Evolutionary conservation across 2,888 invertebrate genomes (phyloP).

Genomic region (Dryadula phaetusa): DNA sequence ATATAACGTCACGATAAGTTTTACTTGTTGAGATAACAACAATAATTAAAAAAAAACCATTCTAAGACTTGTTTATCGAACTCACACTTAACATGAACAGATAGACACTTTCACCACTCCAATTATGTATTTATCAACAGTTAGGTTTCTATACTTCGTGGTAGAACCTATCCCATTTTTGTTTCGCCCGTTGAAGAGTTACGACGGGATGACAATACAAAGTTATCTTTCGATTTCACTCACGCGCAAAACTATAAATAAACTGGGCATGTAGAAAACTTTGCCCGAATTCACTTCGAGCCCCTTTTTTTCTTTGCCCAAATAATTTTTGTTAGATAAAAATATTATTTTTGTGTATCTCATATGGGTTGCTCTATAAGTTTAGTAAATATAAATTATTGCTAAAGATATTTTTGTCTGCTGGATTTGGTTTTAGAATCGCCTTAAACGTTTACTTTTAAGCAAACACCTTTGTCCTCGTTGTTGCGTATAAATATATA

Average conservation of each 20-base stretch:
- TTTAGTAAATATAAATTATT: constrained; percentile 1
- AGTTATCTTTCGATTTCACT: constrained; percentile 60
- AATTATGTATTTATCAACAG: not conserved
- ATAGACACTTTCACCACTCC: too few relatives aligned
- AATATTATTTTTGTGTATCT: constrained; percentile 22
- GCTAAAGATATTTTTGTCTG: not conserved
- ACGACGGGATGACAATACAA: constrained; percentile 53
- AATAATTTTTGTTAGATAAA: constrained; percentile 29
- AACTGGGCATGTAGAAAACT: constrained; percentile 43
- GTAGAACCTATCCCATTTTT: constrained; percentile 42
- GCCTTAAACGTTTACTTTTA: too few relatives aligned
- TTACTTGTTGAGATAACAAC: too few relatives aligned
- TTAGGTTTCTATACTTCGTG: constrained; percentile 17
- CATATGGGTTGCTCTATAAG: constrained; percentile 7
- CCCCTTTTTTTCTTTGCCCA: constrained; percentile 21
- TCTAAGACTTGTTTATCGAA: too few relatives aligned
- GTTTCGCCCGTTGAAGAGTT: constrained; percentile 47
- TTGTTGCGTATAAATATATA: too few relatives aligned
- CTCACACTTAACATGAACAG: too few relatives aligned
- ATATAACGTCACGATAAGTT: too few relatives aligned
- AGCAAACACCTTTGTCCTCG: too few relatives aligned
- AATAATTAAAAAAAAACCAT: too few relatives aligned
- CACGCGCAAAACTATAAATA: constrained; percentile 49
- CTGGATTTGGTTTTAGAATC: not conserved
- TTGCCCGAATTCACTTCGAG: constrained; percentile 37